phyloP scores from a whole-genome alignment of 2,113 vertebrate genomes.

The Papio anubis region DNA sequence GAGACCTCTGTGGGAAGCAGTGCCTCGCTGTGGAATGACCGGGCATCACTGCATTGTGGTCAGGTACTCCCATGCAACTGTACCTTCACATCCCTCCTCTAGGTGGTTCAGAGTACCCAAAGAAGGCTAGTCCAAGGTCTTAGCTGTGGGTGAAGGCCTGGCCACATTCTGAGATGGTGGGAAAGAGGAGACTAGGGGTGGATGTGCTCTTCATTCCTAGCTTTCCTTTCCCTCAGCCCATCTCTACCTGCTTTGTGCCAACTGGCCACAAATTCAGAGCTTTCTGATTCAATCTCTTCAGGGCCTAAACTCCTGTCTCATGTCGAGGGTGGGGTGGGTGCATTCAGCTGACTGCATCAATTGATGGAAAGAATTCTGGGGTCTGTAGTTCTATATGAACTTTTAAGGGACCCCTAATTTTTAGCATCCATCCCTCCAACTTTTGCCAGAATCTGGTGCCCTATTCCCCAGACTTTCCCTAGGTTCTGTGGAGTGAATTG shows the following conservation, averaged over 20 bases:
- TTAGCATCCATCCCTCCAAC: neutral
- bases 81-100: neutral
- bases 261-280: neutral
- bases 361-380: neutral
- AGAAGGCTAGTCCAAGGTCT: neutral
- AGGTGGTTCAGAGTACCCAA: neutral
- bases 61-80: neutral
- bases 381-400: neutral
- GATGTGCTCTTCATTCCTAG: neutral
- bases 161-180: neutral
- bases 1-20: neutral
- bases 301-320: neutral
- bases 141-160: neutral
- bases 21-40: neutral
- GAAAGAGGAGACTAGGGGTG: neutral
- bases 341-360: neutral
- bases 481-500: neutral
- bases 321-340: neutral
- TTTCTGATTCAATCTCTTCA: neutral
- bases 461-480: neutral
- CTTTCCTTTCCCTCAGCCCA: neutral
- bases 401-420: neutral
- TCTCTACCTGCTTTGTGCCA: neutral
- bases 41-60: neutral
- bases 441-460: neutral